phyloP scores from a whole-genome alignment of 2,888 invertebrate species.

The Diachrysia chrysitis region DNA sequence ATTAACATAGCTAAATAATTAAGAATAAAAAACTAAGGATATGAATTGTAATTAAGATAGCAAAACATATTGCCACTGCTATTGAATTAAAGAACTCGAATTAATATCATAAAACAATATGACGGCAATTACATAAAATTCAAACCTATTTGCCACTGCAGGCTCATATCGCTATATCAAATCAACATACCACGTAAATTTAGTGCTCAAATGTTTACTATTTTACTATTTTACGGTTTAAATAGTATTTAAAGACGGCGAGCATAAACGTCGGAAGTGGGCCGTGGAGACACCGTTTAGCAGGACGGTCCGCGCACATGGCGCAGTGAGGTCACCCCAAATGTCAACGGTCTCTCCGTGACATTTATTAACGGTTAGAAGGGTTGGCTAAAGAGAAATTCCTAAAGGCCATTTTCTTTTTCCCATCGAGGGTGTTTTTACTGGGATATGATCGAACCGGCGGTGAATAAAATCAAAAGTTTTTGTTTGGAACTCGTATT shows the following conservation, averaged over 20 bases:
- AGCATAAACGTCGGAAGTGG: constrained; percentile 67
- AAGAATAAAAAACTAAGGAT: constrained; percentile 7
- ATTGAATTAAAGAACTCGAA: constrained; percentile 2
- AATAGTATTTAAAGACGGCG: constrained; percentile 55
- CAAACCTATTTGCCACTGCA: constrained; percentile 33
- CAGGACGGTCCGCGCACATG: constrained; percentile 63
- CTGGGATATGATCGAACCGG: constrained; percentile 53
- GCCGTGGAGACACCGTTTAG: constrained; percentile 65
- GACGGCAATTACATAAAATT: constrained; percentile 33
- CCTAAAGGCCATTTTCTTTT: constrained; percentile 72
- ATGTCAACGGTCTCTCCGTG: constrained; percentile 76
- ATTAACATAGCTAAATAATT: constrained; percentile 4
- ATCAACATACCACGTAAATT: constrained; percentile 36
- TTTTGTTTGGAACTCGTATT: constrained; percentile 34
- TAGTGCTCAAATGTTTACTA: constrained; percentile 25
- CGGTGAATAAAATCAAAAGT: constrained; percentile 55
- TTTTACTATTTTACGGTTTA: constrained; percentile 41
- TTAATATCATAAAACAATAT: constrained; percentile 23
- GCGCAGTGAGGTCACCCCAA: constrained; percentile 64
- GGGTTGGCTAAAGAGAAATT: constrained; percentile 78
- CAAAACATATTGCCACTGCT: constrained; percentile 9
- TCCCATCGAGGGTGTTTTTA: constrained; percentile 69
- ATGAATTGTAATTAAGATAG: constrained; percentile 15
- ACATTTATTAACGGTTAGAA: constrained; percentile 86
- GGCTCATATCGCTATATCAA: constrained; percentile 27